A percentile compares a stretch with the other conserved stretches of the same genome.
Conservation (phyloP, 2,797 vertebrate species). For the Ptychobarbus kaznakovi region DNA sequence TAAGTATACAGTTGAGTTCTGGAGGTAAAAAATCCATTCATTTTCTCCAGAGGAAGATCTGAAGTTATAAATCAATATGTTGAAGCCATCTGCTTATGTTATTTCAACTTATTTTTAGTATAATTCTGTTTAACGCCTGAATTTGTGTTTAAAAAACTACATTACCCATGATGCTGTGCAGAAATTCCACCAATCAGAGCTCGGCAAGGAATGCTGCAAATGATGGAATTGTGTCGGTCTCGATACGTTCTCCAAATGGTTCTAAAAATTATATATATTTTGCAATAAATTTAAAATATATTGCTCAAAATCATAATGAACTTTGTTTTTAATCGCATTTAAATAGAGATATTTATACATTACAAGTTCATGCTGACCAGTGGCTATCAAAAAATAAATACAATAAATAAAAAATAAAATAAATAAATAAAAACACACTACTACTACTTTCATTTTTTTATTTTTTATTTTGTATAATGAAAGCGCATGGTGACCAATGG, state of each 20-base stretch:
- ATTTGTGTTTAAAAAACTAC: neutral
- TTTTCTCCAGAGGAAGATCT: neutral
- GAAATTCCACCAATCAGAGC: neutral
- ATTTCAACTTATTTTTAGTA: neutral
- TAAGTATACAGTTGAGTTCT: neutral
- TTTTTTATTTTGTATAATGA: no score
- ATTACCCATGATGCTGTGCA: neutral
- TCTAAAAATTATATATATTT: no score
- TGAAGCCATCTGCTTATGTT: no score
- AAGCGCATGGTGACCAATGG: no score
- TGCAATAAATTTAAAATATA: neutral
- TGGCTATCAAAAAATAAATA: no score
- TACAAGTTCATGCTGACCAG: neutral
- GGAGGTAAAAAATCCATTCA: neutral
- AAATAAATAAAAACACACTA: no score
- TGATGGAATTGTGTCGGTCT: neutral
- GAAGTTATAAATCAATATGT: neutral
- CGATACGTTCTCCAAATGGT: neutral
- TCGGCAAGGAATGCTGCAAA: neutral
- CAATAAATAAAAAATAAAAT: no score
- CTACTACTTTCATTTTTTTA: no score
- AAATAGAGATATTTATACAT: neutral
- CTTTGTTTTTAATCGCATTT: no score
- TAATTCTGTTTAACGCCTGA: neutral
- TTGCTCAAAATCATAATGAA: neutral